Evolutionary conservation across 1,140 invertebrate species (phyloP).

Genomic region (Drosophila aff.): DNA sequence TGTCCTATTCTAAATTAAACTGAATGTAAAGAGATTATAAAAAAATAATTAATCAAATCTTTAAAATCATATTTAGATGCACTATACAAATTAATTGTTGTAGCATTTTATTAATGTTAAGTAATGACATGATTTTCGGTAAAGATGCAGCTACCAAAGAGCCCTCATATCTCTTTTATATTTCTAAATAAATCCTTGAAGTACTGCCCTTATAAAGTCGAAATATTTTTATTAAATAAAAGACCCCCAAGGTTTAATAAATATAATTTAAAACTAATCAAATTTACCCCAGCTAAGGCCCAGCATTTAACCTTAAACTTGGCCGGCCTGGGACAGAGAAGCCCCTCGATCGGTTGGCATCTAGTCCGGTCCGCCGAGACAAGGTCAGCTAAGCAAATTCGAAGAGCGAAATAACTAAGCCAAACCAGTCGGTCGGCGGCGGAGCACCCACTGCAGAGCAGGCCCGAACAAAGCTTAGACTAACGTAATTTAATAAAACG

Average conservation of each 20-base stretch:
- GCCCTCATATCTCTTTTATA: no score
- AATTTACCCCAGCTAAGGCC: neutral
- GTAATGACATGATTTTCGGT: no score
- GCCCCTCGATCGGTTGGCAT: conserved; percentile 21
- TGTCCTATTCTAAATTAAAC: no score
- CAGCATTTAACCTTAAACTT: conserved; percentile 61
- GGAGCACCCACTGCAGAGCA: conserved; percentile 29
- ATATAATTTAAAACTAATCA: conserved; percentile 2
- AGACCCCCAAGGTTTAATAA: neutral
- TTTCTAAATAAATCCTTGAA: neutral
- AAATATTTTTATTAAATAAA: conserved; percentile 7
- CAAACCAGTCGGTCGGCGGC: conserved; percentile 33
- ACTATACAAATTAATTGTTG: no score
- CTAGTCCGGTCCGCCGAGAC: conserved; percentile 43
- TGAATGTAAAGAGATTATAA: no score
- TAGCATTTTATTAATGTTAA: no score
- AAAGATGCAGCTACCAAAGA: no score
- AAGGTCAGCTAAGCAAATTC: conserved; percentile 62
- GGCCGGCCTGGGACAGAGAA: neutral
- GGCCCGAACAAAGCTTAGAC: conserved; percentile 58
- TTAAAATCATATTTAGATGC: no score
- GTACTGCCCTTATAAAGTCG: neutral
- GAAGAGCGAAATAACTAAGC: conserved; percentile 41
- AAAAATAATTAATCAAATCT: no score
- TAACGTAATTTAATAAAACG: conserved; percentile 84